Base-by-base conservation (phyloP, 2,113 vertebrate species). In the Maccullochella peelii region DNA sequence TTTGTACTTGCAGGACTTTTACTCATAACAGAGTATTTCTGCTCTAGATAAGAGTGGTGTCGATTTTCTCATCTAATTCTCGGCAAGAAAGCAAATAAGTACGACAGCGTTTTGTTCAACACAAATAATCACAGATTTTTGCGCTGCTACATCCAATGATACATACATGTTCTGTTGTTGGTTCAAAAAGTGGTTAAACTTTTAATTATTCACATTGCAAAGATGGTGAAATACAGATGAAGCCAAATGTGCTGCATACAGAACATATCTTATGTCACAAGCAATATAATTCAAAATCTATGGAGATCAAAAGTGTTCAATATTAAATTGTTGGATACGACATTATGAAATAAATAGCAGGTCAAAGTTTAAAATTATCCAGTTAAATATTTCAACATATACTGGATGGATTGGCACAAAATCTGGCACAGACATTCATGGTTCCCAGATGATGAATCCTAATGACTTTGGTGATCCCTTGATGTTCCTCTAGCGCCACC, bases 181-280 rank as follows among this genome's bases (percentile, higher is more conserved):
- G n/a, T 65, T 47, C 7, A 63, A 40, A 79, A 80, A 86, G 82
- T 86, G 84, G 71, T 88, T 74, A 10, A 77, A 73, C 54, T 70
- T 74, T 70, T 66, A 77, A 58, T 88, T 38, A 54, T 78, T 85
- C 54, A 80, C 72, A 75, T 1, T 70, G 11, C 27, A 77, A 52
- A 61, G 16, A 80, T 8, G 36, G 15, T 58, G 18, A 40, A 73
- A 73, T 49, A 63, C n/a, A 77, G 8, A 72, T 20, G 2, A 79
- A 70, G 63, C 36, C 27, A 75, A 72, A 30, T 6, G 25, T 49
- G 25, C 3, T 2, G 33, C 33, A 33, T 33, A 33, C 33, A 4
- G 33, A 33, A 33, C 33, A 33, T 33, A 4, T 61, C 5, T 0
- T 15, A 20, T 57, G 16, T 40, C 57, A 54, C 10, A 79, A 62